phyloP scores from a whole-genome alignment of 2,888 invertebrate genomes.

The Platycheirus albimanus region DNA sequence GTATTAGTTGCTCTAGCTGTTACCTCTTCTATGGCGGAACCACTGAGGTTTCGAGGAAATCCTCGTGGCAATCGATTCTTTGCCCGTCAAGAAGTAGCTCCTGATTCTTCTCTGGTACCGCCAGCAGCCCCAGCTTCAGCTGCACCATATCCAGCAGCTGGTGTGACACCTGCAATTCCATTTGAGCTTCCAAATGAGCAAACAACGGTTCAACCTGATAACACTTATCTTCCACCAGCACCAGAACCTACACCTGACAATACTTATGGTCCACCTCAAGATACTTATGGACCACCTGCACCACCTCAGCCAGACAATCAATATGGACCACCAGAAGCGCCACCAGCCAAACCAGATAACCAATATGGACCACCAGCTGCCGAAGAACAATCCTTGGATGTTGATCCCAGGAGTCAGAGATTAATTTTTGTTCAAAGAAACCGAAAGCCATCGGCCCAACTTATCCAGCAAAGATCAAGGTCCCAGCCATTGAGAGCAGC shows the following conservation, averaged over 20 bases:
- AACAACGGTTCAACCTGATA: conserved; percentile 53
- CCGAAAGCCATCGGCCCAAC: conserved; percentile 8
- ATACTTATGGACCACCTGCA: conserved; percentile 46
- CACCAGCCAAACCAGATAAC: conserved; percentile 31
- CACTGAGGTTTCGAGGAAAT: conserved; percentile 34
- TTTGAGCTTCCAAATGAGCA: conserved; percentile 58
- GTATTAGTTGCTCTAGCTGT: conserved; percentile 20
- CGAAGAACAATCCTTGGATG: conserved; percentile 1
- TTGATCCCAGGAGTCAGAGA: conserved; percentile 45
- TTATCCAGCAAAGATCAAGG: too few species aligned
- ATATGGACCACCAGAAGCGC: conserved; percentile 60
- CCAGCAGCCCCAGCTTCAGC: neutral
- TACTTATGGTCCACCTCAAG: conserved; percentile 47
- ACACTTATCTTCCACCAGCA: conserved; percentile 63
- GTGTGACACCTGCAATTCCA: conserved; percentile 48
- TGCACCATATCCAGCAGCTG: conserved; percentile 59
- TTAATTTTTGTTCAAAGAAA: conserved; percentile 43
- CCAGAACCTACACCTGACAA: conserved; percentile 49
- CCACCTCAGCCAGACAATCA: conserved; percentile 39
- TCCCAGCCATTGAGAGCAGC: conserved; percentile 37
- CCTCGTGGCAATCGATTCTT: conserved; percentile 42
- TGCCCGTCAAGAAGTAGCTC: conserved; percentile 58
- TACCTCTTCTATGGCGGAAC: conserved; percentile 37
- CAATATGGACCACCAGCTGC: conserved; percentile 24
- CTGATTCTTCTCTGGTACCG: conserved; percentile 41